Conservation (phyloP, 2,113 vertebrate species). For the Psittacara wagleri region DNA sequence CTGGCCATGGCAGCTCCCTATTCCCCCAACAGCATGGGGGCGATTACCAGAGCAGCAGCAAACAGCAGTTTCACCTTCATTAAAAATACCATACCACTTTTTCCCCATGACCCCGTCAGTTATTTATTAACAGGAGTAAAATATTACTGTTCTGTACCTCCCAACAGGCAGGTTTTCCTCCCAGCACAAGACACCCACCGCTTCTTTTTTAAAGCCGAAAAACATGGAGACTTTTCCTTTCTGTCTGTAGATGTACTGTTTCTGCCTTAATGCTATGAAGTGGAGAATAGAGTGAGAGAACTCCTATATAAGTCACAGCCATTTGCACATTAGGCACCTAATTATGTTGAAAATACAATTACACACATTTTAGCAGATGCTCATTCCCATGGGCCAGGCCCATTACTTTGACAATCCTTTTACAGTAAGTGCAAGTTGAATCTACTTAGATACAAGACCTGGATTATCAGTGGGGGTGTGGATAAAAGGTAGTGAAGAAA, state of each 20-base stretch:
- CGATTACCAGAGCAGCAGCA: not conserved
- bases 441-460: not conserved
- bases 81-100: not conserved
- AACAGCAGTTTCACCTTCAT: not conserved
- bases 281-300: not conserved
- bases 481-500: not conserved
- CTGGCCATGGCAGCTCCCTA: rapidly evolving
- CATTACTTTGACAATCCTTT: constrained; percentile 9
- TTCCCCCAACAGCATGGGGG: not conserved
- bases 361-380: constrained; percentile 18
- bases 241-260: not conserved
- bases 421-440: not conserved
- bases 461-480: not conserved
- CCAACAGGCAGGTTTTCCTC: not conserved
- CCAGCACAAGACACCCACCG: not conserved
- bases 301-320: not conserved
- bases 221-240: not conserved
- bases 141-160: not conserved
- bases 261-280: not conserved
- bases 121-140: constrained; percentile 49
- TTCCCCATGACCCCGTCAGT: not conserved
- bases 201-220: not conserved
- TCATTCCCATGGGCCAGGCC: not conserved
- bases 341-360: constrained; percentile 36
- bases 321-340: not conserved